Evolutionary conservation across 2,113 vertebrate species (phyloP).

Genomic region (Cebus imitator): DNA sequence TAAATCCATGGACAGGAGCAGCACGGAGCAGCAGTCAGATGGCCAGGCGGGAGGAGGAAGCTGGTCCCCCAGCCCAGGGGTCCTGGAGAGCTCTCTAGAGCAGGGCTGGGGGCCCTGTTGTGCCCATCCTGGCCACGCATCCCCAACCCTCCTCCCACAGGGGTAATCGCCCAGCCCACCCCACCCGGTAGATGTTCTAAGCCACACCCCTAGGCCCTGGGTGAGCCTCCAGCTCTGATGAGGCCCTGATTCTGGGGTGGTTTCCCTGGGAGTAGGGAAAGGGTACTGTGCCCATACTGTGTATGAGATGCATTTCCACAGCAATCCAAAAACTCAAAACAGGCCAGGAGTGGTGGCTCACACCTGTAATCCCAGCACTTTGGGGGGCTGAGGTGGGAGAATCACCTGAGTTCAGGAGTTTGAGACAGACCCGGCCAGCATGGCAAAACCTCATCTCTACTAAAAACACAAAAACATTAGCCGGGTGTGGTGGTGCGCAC

Average conservation of each 20-base stretch:
- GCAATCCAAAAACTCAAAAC: not conserved
- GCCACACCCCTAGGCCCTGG: not conserved
- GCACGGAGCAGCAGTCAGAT: accelerated
- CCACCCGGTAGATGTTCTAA: not conserved
- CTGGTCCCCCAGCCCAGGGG: accelerated
- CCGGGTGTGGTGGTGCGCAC: not conserved
- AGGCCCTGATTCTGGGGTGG: not conserved
- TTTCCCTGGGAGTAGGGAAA: too few relatives aligned
- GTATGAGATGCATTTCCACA: not conserved
- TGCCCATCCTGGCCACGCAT: not conserved
- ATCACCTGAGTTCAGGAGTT: not conserved
- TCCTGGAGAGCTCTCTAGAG: not conserved
- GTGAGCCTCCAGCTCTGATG: not conserved
- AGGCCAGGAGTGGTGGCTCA: not conserved
- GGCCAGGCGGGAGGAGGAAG: not conserved
- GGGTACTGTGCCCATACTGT: too few relatives aligned
- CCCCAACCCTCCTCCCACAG: not conserved
- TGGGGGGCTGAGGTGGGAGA: not conserved
- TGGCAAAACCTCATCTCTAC: not conserved
- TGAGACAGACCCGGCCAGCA: not conserved
- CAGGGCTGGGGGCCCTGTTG: not conserved
- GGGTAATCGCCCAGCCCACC: not conserved
- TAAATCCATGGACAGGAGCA: not conserved
- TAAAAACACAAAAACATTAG: not conserved
- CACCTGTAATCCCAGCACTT: not conserved